Evolutionary conservation across 2,797 vertebrate species (phyloP), one percentile per base, ranked within the genome.

Genomic region (Melanotaenia pygmaea): DNA sequence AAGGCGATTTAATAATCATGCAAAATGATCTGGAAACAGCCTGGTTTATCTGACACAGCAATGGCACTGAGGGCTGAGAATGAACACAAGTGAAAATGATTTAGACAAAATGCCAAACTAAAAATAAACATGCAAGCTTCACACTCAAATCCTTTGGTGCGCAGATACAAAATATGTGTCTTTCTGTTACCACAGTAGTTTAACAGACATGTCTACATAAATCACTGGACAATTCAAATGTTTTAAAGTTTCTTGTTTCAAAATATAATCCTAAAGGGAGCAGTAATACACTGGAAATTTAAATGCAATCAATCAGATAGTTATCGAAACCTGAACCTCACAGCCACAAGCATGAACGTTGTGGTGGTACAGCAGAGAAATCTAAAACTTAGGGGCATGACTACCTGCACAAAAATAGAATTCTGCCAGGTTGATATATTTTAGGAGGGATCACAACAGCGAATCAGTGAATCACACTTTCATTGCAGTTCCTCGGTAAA

Each of bases 1-100:
- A 71, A 62, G 28, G 59, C 50, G 60, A 75, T 87, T 88, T 80
- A 82, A 85, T 86, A 78, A 89, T 84, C 70, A 68, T n/a, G 30
- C 54, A 51, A 76, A 83, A 77, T 72, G 43, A 43, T 72, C 56
- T 65, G 71, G 74, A 58, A 74, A 80, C 47, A 76, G 77, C 50
- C 68, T 59, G 64, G 30, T 79, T 86, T 79, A 67, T 83, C 66
- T 72, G 72, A 69, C 32, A 38, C 56, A 57, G 40, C 47, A 61
- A 72, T 16, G 58, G 64, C 56, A 76, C 71, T 54, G 50, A 78
- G 32, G 56, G 56, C 70, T 68, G 61, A 51, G 16, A 78, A 72
- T 6, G 14, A 76, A 37, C 54, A 69, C 58, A 59, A 35, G 11
- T 70, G 28, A 56, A 76, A 76, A 74, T 59, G 4, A 72, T 76